Percentiles rank a stretch among this genome's conserved stretches.
These are phyloP conservation scores for Mythimna loreyi DNA, from an alignment of 2,888 invertebrate species.

Conservation along the genomic window DNA sequence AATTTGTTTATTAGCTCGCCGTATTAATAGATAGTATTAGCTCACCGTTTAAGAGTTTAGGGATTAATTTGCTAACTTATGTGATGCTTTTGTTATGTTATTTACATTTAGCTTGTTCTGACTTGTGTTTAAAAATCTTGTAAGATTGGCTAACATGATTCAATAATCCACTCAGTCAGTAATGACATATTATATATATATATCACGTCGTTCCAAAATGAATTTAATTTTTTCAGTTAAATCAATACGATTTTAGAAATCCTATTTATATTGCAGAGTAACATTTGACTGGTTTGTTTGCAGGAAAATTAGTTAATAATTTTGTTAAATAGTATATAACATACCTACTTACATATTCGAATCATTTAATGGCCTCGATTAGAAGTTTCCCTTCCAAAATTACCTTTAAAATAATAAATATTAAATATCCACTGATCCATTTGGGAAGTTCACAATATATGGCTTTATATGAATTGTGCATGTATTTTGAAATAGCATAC, in stretches of 20 bases:
- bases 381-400: background rate
- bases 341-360: background rate
- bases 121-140: background rate
- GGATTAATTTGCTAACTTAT: slow-evolving; percentile 22
- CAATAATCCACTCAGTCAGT: background rate
- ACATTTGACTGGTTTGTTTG: background rate
- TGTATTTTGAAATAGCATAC: background rate
- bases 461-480: background rate
- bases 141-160: slow-evolving; percentile 8
- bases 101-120: background rate
- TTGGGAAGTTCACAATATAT: background rate
- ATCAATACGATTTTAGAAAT: slow-evolving; percentile 13
- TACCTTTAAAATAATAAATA: background rate
- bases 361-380: background rate
- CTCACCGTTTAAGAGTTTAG: slow-evolving; percentile 7
- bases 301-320: no score
- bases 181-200: background rate
- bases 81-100: slow-evolving; percentile 18
- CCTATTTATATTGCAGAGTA: slow-evolving; percentile 1
- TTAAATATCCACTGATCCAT: slow-evolving; percentile 2
- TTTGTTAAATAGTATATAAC: no score
- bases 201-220: background rate
- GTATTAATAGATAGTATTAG: no score
- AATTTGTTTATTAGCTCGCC: slow-evolving; percentile 1
- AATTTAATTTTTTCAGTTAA: background rate